Conservation (phyloP, 2,113 vertebrate genomes). For the Garra rufa region DNA sequence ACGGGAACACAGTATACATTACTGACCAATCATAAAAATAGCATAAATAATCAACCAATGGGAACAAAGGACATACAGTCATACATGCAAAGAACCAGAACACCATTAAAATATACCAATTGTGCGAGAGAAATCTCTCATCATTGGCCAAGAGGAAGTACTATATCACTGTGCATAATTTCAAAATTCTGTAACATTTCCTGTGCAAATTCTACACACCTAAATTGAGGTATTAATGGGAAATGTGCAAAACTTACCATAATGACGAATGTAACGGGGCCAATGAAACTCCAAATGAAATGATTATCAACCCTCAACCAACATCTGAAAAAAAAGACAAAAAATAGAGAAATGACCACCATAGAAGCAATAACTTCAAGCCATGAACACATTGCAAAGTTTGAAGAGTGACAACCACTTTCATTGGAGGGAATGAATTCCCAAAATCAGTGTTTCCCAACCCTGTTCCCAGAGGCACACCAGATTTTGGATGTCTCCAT, state of each 20-base stretch:
- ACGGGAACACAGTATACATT: neutral
- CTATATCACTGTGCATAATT: neutral
- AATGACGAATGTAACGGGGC: conserved; percentile 93
- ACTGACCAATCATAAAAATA: neutral
- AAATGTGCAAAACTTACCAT: conserved; percentile 81
- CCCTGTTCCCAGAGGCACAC: neutral
- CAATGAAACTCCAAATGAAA: conserved; percentile 99
- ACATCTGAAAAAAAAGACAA: conserved; percentile 81
- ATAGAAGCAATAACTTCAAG: conserved; percentile 55
- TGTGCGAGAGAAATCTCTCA: neutral
- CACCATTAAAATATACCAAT: neutral
- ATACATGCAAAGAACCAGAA: neutral
- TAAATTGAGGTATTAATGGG: neutral
- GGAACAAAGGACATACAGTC: too few relatives aligned
- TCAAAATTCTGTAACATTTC: neutral
- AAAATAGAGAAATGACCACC: conserved; percentile 35
- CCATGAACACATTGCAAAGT: neutral
- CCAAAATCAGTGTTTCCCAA: neutral
- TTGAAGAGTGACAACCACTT: neutral
- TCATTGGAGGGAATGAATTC: neutral
- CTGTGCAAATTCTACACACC: neutral
- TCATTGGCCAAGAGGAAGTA: neutral
- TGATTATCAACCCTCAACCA: conserved; percentile 98
- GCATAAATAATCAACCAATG: neutral
- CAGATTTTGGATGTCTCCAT: neutral